A percentile compares a stretch with the other conserved stretches of the same genome.
phyloP scores from a whole-genome alignment of 2,797 vertebrate species.

The Oryzias dopingdopingensis region DNA sequence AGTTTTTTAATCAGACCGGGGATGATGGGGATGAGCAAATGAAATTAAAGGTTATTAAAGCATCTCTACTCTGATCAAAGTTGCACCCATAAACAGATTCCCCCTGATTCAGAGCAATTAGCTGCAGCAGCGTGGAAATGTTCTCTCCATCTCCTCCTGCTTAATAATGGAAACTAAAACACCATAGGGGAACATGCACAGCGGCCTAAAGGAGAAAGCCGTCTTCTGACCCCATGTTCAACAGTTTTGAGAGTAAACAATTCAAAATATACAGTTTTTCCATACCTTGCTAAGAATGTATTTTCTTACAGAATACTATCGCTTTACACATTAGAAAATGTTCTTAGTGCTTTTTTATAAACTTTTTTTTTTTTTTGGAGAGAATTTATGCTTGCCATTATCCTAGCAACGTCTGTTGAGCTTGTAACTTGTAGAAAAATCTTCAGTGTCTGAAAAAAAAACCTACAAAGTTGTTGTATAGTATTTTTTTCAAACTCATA shows the following conservation, averaged over 20 bases:
- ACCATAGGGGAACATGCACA: conserved; percentile 63
- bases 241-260: conserved; percentile 73
- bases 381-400: too few relatives aligned
- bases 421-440: too few relatives aligned
- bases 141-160: conserved; percentile 73
- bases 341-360: too few relatives aligned
- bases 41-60: conserved; percentile 84
- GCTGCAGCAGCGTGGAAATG: conserved; percentile 71
- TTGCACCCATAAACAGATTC: conserved; percentile 81
- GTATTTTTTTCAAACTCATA: conserved; percentile 21
- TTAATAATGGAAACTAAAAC: conserved; percentile 77
- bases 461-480: too few relatives aligned
- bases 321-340: too few relatives aligned
- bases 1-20: conserved; percentile 78
- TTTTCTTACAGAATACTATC: too few relatives aligned
- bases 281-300: conserved; percentile 52
- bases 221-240: conserved; percentile 72
- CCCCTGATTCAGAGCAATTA: conserved; percentile 82
- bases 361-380: too few relatives aligned
- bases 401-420: too few relatives aligned
- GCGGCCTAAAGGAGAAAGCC: conserved; percentile 72
- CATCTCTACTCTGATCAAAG: conserved; percentile 81
- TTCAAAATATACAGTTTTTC: conserved; percentile 70
- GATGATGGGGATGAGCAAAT: conserved; percentile 79
- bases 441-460: too few relatives aligned